A percentile compares a stretch with the other conserved stretches of the same genome.
Evolutionary conservation across 2,113 vertebrate species (phyloP).

Genomic region (Chamaea fasciata): DNA sequence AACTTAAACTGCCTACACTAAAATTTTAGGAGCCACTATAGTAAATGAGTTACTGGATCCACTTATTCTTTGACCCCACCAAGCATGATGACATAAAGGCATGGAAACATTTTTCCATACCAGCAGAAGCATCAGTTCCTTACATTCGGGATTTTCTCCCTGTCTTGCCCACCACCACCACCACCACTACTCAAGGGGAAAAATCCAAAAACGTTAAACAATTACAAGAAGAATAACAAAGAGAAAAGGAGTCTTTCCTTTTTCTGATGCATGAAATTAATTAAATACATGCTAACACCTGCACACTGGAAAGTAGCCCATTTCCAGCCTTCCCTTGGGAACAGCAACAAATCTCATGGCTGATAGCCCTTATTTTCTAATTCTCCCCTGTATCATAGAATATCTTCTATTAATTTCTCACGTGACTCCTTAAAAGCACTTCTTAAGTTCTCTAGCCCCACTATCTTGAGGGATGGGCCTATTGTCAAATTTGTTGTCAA

Average conservation of each 20-base stretch:
- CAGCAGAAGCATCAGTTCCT: background rate
- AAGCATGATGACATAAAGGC: background rate
- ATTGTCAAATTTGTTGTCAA: background rate
- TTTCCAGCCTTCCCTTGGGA: background rate
- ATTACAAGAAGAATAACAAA: background rate
- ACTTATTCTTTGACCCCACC: background rate
- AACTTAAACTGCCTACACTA: background rate
- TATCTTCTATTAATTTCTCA: background rate
- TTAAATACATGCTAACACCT: background rate
- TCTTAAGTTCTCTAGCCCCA: background rate
- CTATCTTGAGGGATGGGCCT: background rate
- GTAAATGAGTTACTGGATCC: background rate
- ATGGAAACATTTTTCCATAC: background rate
- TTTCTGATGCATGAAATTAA: background rate
- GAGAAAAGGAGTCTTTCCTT: background rate
- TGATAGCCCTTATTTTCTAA: background rate
- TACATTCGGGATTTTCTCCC: background rate
- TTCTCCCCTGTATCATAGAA: background rate
- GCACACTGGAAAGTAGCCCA: background rate
- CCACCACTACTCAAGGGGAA: background rate
- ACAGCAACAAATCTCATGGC: background rate
- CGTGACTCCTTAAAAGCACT: background rate
- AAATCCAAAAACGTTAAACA: background rate
- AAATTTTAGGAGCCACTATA: background rate
- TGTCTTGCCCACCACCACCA: background rate